Conservation (phyloP, 1,140 invertebrate genomes). For the Dinoponera quadriceps region DNA sequence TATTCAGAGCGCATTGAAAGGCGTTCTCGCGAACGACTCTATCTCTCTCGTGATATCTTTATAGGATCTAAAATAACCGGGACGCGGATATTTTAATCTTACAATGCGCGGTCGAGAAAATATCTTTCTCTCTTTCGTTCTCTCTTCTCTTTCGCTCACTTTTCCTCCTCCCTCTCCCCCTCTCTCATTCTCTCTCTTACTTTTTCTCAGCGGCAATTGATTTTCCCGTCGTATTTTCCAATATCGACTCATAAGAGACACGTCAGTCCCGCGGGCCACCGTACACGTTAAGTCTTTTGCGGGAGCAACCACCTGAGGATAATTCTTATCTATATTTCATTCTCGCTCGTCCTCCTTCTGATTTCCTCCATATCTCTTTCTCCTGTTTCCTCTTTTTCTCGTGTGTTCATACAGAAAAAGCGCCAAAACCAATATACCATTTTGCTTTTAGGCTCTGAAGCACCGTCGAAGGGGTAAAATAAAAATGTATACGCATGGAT, state of each 20-base stretch:
- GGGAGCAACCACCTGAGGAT: conserved; percentile 49
- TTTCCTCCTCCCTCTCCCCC: neutral
- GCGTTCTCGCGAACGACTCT: neutral
- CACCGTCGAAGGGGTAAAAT: too few species aligned
- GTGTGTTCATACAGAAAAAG: too few species aligned
- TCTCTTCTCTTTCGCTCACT: conserved; percentile 4
- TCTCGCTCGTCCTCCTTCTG: conserved; percentile 7
- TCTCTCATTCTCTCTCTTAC: neutral
- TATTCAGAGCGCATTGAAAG: neutral
- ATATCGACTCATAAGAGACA: conserved; percentile 45
- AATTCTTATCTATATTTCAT: conserved; percentile 39
- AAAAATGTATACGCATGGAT: too few species aligned
- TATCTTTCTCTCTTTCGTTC: conserved; percentile 10
- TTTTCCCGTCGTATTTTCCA: conserved; percentile 33
- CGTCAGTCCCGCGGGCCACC: conserved; percentile 59
- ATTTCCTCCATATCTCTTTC: neutral
- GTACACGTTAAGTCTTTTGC: conserved; percentile 47
- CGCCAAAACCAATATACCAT: too few species aligned
- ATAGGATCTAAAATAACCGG: neutral
- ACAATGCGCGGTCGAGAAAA: neutral
- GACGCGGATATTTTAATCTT: neutral
- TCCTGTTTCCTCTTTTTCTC: too few species aligned
- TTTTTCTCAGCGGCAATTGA: neutral
- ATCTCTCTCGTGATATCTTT: neutral
- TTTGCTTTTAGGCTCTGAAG: too few species aligned